A percentile compares a stretch with the other conserved stretches of the same genome.
These are phyloP conservation scores for Saccostrea echinata DNA, from an alignment of 1,140 invertebrate species.

Conservation along the genomic window DNA sequence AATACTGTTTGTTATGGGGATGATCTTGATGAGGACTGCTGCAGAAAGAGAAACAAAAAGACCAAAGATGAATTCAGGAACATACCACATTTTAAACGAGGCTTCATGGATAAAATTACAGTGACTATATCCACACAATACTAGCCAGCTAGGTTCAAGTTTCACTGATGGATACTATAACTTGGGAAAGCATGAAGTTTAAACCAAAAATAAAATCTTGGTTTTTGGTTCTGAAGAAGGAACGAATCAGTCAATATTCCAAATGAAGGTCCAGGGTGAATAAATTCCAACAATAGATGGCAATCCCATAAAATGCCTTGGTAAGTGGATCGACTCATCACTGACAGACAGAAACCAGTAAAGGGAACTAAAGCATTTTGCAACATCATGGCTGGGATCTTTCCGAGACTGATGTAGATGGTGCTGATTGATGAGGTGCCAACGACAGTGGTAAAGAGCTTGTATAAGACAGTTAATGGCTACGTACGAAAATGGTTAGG, in stretches of 20 bases:
- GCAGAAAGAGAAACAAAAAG: neutral
- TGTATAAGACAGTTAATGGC: conserved; percentile 39
- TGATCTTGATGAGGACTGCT: no score
- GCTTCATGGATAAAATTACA: no score
- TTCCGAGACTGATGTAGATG: conserved; percentile 40
- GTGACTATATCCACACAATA: neutral
- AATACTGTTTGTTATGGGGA: no score
- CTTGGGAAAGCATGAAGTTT: neutral
- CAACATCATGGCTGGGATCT: conserved; percentile 41
- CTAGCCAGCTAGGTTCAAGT: neutral
- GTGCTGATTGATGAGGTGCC: conserved; percentile 49
- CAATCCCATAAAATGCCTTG: conserved; percentile 4
- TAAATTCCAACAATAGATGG: neutral
- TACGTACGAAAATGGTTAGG: conserved; percentile 33
- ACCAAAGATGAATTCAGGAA: neutral
- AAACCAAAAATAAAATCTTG: neutral
- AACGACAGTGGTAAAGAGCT: neutral
- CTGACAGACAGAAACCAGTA: neutral
- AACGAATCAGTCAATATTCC: neutral
- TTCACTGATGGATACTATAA: neutral
- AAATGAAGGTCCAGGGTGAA: neutral
- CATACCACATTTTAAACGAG: no score
- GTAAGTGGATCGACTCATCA: neutral
- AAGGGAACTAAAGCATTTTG: neutral
- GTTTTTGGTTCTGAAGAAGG: neutral